Evolutionary conservation across 2,888 invertebrate genomes (phyloP).

Genomic region (Oligia latruncula): DNA sequence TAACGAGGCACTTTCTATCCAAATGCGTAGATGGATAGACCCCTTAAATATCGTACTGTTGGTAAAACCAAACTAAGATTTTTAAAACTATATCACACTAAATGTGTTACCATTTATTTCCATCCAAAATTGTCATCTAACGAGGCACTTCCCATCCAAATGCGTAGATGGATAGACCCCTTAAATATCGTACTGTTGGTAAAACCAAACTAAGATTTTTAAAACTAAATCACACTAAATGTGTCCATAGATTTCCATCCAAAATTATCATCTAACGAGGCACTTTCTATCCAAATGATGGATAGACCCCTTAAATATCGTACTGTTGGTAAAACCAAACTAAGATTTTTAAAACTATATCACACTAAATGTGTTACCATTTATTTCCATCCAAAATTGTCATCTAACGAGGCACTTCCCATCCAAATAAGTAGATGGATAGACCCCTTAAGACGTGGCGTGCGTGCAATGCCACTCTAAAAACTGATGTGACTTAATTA

Average conservation of each 20-base stretch:
- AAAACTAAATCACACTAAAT: not conserved
- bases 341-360: not conserved
- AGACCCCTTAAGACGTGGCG: constrained; percentile 37
- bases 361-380: not conserved
- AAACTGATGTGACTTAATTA: constrained; percentile 88
- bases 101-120: constrained; percentile 12
- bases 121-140: constrained; percentile 36
- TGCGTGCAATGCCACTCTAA: constrained; percentile 75
- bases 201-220: not conserved
- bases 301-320: constrained; percentile 32
- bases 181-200: not conserved
- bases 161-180: constrained; percentile 45
- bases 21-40: constrained; percentile 49
- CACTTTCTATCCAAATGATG: constrained; percentile 41
- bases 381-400: constrained; percentile 26
- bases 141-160: constrained; percentile 39
- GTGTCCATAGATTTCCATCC: constrained; percentile 8
- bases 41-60: constrained; percentile 1
- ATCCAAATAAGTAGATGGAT: constrained; percentile 51
- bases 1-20: constrained; percentile 38
- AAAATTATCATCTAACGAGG: constrained; percentile 43
- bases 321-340: not conserved
- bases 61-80: not conserved
- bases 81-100: not conserved
- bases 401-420: constrained; percentile 38